Evolutionary conservation across 1,140 invertebrate species (phyloP).

Genomic region (Bombus polaris): DNA sequence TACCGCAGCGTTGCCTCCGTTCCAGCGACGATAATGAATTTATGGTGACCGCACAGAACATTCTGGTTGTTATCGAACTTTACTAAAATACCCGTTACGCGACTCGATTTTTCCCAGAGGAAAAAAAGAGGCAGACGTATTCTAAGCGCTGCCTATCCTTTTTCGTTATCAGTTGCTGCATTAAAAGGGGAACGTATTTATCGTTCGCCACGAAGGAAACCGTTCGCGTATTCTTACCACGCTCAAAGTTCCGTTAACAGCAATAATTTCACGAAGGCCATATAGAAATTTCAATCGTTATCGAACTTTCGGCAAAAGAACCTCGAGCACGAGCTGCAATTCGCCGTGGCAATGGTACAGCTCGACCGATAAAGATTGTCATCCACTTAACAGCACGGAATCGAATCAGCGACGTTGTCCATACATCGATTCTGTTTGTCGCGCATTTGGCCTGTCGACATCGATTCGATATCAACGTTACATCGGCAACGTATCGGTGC

Average conservation of each 20-base stretch:
- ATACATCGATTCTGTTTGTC: too few relatives aligned
- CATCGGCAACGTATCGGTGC: not conserved
- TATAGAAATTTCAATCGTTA: conserved; percentile 24
- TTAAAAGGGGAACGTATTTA: too few relatives aligned
- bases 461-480: not conserved
- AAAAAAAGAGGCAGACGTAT: not conserved
- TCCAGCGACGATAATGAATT: conserved; percentile 28
- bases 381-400: not conserved
- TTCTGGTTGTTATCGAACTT: conserved; percentile 42
- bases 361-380: not conserved
- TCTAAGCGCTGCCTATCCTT: not conserved
- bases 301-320: not conserved
- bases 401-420: not conserved
- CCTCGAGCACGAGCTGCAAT: too few relatives aligned
- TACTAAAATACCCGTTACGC: conserved; percentile 19
- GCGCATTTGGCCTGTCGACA: not conserved
- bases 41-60: conserved; percentile 15
- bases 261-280: conserved; percentile 13
- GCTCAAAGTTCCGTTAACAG: not conserved
- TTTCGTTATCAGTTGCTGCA: not conserved
- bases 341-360: not conserved
- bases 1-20: not conserved
- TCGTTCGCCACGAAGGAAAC: not conserved
- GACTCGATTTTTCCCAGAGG: conserved; percentile 9
- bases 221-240: conserved; percentile 3